Evolutionary conservation across 2,888 invertebrate genomes (phyloP).

Genomic region (Keiferia lycopersicella): DNA sequence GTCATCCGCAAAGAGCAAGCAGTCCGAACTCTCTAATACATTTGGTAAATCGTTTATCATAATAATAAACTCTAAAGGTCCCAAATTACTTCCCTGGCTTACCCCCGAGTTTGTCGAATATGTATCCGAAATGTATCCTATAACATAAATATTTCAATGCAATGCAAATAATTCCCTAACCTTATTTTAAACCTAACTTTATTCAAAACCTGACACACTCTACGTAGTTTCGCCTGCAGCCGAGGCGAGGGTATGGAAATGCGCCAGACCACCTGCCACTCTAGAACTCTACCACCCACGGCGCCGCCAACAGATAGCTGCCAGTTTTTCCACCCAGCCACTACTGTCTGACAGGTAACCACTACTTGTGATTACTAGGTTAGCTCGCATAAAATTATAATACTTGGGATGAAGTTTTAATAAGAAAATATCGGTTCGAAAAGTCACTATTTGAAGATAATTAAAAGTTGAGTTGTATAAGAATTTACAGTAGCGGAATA

Average conservation of each 20-base stretch:
- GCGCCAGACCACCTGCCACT: constrained; percentile 38
- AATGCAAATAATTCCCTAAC: neutral
- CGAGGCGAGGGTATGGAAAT: constrained; percentile 21
- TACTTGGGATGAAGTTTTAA: neutral
- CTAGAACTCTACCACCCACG: constrained; percentile 43
- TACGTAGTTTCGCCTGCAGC: constrained; percentile 7
- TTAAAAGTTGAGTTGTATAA: no score
- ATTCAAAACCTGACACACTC: neutral
- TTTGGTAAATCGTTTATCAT: no score
- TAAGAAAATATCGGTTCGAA: neutral
- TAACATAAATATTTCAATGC: no score
- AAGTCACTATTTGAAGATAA: no score
- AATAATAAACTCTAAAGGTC: no score
- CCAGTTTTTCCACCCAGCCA: constrained; percentile 33
- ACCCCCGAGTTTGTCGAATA: no score
- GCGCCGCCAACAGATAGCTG: constrained; percentile 39
- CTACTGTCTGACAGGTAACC: constrained; percentile 35
- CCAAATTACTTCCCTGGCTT: no score
- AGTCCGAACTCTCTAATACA: no score
- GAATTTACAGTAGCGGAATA: no score
- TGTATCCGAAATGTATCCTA: no score
- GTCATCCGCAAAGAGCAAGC: no score
- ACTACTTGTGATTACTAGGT: constrained; percentile 3
- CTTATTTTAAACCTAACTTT: neutral
- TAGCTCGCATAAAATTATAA: neutral